These are phyloP conservation scores for Calephelis virginiensis DNA, from an alignment of 1,140 invertebrate species.

Conservation along the genomic window DNA sequence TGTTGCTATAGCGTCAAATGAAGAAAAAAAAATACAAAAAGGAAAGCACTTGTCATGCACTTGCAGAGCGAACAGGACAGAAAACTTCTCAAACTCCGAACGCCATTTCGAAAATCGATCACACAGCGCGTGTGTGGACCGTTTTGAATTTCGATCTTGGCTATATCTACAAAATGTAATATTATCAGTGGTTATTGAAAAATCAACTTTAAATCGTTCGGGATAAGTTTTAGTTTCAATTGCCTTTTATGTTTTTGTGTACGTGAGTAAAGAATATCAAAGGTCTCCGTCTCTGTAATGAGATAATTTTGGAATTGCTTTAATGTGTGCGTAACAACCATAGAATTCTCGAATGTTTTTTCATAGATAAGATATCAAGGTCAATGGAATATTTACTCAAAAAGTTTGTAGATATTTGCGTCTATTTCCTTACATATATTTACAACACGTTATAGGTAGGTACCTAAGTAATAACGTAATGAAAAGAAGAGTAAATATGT, in stretches of 20 bases:
- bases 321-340: slow-evolving; percentile 15
- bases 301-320: slow-evolving; percentile 23
- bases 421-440: slow-evolving; percentile 1
- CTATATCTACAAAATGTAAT: slow-evolving; percentile 42
- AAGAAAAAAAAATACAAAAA: slow-evolving; percentile 44
- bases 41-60: slow-evolving; percentile 27
- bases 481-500: slow-evolving; percentile 15
- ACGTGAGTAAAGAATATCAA: slow-evolving; percentile 15
- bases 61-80: slow-evolving; percentile 27
- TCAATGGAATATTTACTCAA: slow-evolving; percentile 15
- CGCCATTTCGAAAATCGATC: slow-evolving; percentile 71
- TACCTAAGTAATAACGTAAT: slow-evolving; percentile 6
- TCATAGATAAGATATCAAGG: slow-evolving; percentile 17
- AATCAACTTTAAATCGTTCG: background rate
- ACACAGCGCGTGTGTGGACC: slow-evolving; percentile 61
- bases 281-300: slow-evolving; percentile 17
- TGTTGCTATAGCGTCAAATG: slow-evolving; percentile 20
- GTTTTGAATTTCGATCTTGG: slow-evolving; percentile 65
- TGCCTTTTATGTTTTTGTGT: background rate
- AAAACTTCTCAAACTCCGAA: slow-evolving; percentile 31
- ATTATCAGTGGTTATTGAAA: background rate
- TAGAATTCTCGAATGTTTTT: slow-evolving; percentile 22
- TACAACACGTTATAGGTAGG: background rate
- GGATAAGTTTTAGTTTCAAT: slow-evolving; percentile 22
- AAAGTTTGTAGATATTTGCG: slow-evolving; percentile 8